Evolutionary conservation across 2,113 vertebrate genomes (phyloP).

Genomic region (Corythaeola cristata): DNA sequence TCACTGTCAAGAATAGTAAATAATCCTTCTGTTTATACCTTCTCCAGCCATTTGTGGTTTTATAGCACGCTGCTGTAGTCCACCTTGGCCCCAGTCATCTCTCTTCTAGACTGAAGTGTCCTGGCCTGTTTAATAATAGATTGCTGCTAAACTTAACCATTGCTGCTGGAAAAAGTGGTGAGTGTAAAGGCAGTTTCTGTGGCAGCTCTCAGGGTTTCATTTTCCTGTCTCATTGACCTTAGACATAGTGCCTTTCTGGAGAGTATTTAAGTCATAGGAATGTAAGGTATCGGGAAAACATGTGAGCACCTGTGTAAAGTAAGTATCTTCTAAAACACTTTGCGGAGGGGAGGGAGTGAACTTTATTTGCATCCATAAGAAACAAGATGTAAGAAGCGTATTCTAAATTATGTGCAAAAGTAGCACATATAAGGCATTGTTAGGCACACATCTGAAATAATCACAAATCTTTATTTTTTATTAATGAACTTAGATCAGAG

Average conservation of each 20-base stretch:
- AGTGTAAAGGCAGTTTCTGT: not conserved
- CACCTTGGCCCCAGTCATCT: not conserved
- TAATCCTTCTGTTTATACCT: not conserved
- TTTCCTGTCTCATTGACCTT: constrained; percentile 7
- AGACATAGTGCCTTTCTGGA: not conserved
- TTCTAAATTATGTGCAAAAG: not conserved
- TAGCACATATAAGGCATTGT: not conserved
- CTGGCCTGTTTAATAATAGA: constrained; percentile 1
- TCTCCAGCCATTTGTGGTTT: not conserved
- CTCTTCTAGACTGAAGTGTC: not conserved
- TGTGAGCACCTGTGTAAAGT: not conserved
- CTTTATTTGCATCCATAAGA: not conserved
- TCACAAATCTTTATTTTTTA: not conserved
- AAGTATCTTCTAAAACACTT: not conserved
- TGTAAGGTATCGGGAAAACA: not conserved
- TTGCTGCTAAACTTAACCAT: constrained; percentile 29
- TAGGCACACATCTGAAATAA: not conserved
- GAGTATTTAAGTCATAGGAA: not conserved
- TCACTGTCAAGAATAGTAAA: not conserved
- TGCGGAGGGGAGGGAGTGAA: not conserved
- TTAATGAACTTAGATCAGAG: not conserved
- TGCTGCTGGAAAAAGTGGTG: not conserved
- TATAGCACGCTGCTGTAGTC: not conserved
- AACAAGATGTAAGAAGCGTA: not conserved
- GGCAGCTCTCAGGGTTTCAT: constrained; percentile 2